Conservation (phyloP, 1,140 invertebrate species). For the Hycleus cichorii region DNA sequence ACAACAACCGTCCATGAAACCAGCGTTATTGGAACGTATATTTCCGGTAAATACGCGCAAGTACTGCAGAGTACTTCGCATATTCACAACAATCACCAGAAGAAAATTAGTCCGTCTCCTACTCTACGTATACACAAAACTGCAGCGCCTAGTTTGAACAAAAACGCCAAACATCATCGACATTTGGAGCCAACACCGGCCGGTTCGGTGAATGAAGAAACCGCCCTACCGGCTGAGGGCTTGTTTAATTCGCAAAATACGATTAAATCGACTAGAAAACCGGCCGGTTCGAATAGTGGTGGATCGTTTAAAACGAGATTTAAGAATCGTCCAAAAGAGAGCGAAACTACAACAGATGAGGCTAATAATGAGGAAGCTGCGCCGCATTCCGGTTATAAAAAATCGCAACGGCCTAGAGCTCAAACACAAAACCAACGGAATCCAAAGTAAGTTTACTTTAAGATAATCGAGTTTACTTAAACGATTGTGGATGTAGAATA, state of each 20-base stretch:
- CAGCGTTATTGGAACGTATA: constrained; percentile 79
- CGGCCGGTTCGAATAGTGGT: constrained; percentile 39
- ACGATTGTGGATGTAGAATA: too few relatives aligned
- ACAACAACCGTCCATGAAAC: constrained; percentile 79
- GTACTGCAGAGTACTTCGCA: constrained; percentile 47
- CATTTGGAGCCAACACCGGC: constrained; percentile 57
- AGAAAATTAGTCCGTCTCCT: constrained; percentile 57
- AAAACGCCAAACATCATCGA: constrained; percentile 44
- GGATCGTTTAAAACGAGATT: constrained; percentile 27
- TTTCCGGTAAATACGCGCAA: constrained; percentile 80
- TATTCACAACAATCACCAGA: constrained; percentile 34
- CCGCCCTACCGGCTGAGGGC: constrained; percentile 44
- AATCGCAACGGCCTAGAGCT: constrained; percentile 18
- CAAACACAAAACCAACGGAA: constrained; percentile 19
- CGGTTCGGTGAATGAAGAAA: constrained; percentile 49
- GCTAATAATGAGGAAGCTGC: constrained; percentile 27
- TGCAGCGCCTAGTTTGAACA: constrained; percentile 53
- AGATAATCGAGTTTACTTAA: too few relatives aligned
- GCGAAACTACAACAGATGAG: constrained; percentile 25
- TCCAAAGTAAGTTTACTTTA: constrained; percentile 29
- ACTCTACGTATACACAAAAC: constrained; percentile 65
- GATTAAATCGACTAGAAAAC: constrained; percentile 49
- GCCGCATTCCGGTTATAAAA: constrained; percentile 30
- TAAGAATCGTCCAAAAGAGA: constrained; percentile 36
- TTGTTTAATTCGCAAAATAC: constrained; percentile 43